phyloP scores from a whole-genome alignment of 2,888 invertebrate species.

The Tenthredo mesomela region DNA sequence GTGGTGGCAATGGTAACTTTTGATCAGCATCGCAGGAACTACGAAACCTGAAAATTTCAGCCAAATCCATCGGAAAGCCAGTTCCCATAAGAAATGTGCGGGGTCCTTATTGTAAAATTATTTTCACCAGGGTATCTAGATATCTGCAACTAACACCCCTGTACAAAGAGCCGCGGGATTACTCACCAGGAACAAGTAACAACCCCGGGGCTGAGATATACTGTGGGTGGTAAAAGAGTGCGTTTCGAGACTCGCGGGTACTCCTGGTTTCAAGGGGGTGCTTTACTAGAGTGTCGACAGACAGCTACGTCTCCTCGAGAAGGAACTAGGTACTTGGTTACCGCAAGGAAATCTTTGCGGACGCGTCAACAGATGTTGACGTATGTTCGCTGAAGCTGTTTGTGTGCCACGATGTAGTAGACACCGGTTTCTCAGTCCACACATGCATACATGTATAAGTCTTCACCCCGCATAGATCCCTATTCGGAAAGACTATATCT shows the following conservation, averaged over 20 bases:
- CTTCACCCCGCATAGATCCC: not conserved
- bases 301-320: constrained; percentile 20
- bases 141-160: not conserved
- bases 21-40: too few relatives aligned
- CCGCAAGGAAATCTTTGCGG: constrained; percentile 31
- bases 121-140: not conserved
- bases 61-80: too few relatives aligned
- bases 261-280: constrained; percentile 3
- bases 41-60: too few relatives aligned
- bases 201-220: not conserved
- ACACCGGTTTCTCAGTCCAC: not conserved
- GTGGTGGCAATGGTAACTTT: too few relatives aligned
- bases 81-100: too few relatives aligned
- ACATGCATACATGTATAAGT: not conserved
- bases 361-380: constrained; percentile 37
- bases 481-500: not conserved
- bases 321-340: not conserved
- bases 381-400: constrained; percentile 24
- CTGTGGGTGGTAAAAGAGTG: constrained; percentile 22
- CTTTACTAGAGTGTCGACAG: constrained; percentile 13
- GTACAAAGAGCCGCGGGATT: not conserved
- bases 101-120: too few relatives aligned
- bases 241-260: constrained; percentile 11
- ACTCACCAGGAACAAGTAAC: not conserved
- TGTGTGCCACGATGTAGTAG: not conserved